These are phyloP conservation scores for Pachyrhynchus sulphureomaculatus DNA, from an alignment of 1,140 invertebrate genomes.

Conservation along the genomic window DNA sequence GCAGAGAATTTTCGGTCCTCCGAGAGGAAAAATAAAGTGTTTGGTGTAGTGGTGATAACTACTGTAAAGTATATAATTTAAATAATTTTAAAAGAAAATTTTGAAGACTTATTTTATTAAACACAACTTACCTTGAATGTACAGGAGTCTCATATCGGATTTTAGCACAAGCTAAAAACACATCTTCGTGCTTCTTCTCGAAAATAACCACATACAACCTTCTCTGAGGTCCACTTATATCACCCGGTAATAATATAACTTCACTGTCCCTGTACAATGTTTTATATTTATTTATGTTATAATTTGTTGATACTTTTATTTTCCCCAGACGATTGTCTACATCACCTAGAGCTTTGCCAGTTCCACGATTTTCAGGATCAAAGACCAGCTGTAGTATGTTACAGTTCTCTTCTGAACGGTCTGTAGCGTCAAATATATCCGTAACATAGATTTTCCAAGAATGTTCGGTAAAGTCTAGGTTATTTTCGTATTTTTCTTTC, in stretches of 20 bases:
- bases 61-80: too few relatives aligned
- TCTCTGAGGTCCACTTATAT: slow-evolving; percentile 69
- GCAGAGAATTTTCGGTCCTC: too few relatives aligned
- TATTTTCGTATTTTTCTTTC: slow-evolving; percentile 50
- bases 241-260: slow-evolving; percentile 65
- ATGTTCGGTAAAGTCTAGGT: slow-evolving; percentile 66
- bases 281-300: slow-evolving; percentile 56
- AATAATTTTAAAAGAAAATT: too few relatives aligned
- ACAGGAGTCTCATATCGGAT: slow-evolving; percentile 67
- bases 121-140: slow-evolving; percentile 72
- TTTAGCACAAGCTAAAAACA: slow-evolving; percentile 81
- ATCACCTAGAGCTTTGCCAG: slow-evolving; percentile 75
- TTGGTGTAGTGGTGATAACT: too few relatives aligned
- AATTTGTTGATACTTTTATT: slow-evolving; percentile 66
- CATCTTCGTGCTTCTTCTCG: slow-evolving; percentile 75
- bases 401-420: slow-evolving; percentile 71
- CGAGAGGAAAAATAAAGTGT: too few relatives aligned
- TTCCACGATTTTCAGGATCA: slow-evolving; percentile 74
- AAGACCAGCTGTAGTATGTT: slow-evolving; percentile 83
- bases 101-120: too few relatives aligned
- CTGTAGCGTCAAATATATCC: slow-evolving; percentile 80
- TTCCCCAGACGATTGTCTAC: slow-evolving; percentile 76
- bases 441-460: slow-evolving; percentile 89
- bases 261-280: slow-evolving; percentile 66
- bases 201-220: slow-evolving; percentile 83